phyloP scores from a whole-genome alignment of 37 sponge, comb jelly and placozoan genomes.

The Halichondria panicea region DNA sequence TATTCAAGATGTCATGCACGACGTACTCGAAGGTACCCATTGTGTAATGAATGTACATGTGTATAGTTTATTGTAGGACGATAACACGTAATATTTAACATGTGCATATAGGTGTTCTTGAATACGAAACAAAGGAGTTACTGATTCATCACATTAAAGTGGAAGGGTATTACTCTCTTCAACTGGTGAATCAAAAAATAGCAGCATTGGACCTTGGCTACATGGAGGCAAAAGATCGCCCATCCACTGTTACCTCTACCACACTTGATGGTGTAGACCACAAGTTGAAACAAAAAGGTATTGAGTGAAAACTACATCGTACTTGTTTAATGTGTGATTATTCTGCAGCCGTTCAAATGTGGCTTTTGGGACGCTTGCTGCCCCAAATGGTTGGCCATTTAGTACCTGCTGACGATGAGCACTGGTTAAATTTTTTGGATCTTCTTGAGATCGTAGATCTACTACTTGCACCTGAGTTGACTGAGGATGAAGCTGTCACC shows the following conservation, averaged over 20 bases:
- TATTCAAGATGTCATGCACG: background rate
- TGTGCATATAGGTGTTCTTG: background rate
- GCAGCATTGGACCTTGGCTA: constrained; percentile 18
- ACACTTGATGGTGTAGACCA: background rate
- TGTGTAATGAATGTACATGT: background rate
- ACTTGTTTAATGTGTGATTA: no score
- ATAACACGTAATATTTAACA: background rate
- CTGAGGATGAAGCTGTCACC: no score
- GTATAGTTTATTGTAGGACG: background rate
- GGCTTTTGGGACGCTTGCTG: no score
- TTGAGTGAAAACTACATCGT: no score
- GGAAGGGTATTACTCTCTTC: background rate
- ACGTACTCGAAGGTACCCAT: background rate
- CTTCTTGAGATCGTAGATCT: no score
- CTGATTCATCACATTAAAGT: background rate
- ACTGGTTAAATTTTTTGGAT: no score
- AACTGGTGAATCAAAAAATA: no score
- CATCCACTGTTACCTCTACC: constrained; percentile 15
- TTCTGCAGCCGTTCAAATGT: no score
- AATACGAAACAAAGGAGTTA: background rate
- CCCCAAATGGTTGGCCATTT: no score
- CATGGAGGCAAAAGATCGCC: constrained; percentile 32
- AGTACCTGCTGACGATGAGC: no score
- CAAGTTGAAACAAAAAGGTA: constrained; percentile 31
- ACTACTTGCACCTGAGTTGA: no score